Evolutionary conservation across 2,888 invertebrate species (phyloP).

Genomic region (Caenorhabditis imperialis): DNA sequence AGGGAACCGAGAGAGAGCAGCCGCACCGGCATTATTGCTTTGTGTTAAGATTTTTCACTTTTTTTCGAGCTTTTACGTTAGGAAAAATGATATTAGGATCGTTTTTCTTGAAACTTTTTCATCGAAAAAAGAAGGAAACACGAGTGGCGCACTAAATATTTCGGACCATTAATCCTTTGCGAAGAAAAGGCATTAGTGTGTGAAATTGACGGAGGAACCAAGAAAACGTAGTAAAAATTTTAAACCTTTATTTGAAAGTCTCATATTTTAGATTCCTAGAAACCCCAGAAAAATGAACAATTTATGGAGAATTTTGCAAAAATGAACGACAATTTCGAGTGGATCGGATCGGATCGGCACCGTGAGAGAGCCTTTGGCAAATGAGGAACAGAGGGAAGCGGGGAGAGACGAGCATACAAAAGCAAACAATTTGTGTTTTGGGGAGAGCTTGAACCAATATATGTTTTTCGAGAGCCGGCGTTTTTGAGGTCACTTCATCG

Average conservation of each 20-base stretch:
- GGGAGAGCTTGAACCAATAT: too few relatives aligned
- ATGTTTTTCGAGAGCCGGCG: too few relatives aligned
- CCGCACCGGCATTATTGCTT: background rate
- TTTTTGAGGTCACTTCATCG: too few relatives aligned
- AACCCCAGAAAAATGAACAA: background rate
- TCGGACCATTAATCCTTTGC: background rate
- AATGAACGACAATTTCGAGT: background rate
- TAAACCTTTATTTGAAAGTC: too few relatives aligned
- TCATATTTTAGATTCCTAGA: too few relatives aligned
- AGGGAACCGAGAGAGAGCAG: too few relatives aligned
- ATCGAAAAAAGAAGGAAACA: background rate
- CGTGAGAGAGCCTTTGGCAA: too few relatives aligned
- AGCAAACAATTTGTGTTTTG: constrained; percentile 35
- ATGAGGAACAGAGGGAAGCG: constrained; percentile 20
- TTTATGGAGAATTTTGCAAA: background rate
- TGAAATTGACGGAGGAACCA: background rate
- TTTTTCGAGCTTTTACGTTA: background rate
- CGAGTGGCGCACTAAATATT: background rate
- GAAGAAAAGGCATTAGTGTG: constrained; percentile 13
- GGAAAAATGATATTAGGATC: background rate
- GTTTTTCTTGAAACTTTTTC: too few relatives aligned
- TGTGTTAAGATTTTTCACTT: background rate
- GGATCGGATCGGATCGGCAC: constrained; percentile 3
- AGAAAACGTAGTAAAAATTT: constrained; percentile 1
- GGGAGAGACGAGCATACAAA: constrained; percentile 23